Conservation (phyloP, 53 echinoderm and acorn worm genomes). For the Holothuria scabra region DNA sequence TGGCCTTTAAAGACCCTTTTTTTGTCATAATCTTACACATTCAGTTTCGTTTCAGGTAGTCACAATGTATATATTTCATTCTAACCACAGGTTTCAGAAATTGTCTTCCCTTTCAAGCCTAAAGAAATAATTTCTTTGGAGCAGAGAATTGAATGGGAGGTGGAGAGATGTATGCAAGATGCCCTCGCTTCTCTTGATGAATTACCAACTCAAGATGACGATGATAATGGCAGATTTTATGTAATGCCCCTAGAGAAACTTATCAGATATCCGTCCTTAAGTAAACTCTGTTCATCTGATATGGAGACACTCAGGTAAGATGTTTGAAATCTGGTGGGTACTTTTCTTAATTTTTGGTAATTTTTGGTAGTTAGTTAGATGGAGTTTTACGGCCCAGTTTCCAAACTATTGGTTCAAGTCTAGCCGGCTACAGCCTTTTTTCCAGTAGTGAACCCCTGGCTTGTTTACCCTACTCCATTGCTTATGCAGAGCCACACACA, state of each 20-base stretch:
- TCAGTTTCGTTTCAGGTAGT: not conserved
- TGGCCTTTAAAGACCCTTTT: no score
- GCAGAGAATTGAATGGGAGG: slow-evolving; percentile 9
- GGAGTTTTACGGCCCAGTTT: no score
- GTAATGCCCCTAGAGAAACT: slow-evolving; percentile 61
- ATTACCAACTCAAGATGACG: not conserved
- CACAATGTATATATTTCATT: not conserved
- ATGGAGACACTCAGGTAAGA: slow-evolving; percentile 69
- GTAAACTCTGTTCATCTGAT: slow-evolving; percentile 61
- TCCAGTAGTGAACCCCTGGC: no score
- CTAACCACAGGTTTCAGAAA: slow-evolving; percentile 54
- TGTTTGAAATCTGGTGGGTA: no score
- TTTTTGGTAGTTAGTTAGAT: no score
- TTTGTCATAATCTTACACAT: no score
- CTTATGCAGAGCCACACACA: no score
- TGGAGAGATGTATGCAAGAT: slow-evolving; percentile 5
- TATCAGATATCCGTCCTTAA: slow-evolving; percentile 55
- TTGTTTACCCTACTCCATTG: no score
- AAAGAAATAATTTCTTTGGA: not conserved
- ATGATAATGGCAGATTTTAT: slow-evolving; percentile 39
- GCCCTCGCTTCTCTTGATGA: not conserved
- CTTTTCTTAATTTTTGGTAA: no score
- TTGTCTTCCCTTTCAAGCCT: slow-evolving; percentile 38
- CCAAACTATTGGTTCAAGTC: no score
- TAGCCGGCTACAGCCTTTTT: no score